A percentile compares a stretch with the other conserved stretches of the same genome.
Conservation (phyloP, 1,140 invertebrate species). For the Batillaria attramentaria region DNA sequence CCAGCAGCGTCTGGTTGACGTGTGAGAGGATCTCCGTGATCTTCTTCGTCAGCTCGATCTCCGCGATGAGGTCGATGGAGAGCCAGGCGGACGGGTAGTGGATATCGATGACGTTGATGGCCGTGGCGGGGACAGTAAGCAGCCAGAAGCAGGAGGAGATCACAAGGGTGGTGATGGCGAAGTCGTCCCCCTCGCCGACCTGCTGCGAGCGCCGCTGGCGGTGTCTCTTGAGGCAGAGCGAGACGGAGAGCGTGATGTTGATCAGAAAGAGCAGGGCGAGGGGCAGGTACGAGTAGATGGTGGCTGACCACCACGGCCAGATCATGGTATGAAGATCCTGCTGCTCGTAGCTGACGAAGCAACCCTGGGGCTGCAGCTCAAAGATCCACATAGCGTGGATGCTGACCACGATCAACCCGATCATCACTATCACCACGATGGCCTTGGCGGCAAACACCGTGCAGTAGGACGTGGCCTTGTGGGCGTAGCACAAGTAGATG, state of each 20-base stretch:
- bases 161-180: constrained; percentile 52
- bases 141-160: constrained; percentile 58
- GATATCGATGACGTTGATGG: constrained; percentile 59
- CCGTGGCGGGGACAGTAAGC: constrained; percentile 60
- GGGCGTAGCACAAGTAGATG: constrained; percentile 57
- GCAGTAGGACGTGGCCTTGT: constrained; percentile 54
- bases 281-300: constrained; percentile 63
- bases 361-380: constrained; percentile 58
- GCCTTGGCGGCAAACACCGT: constrained; percentile 64
- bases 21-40: constrained; percentile 43
- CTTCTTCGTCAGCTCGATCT: constrained; percentile 47
- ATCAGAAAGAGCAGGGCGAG: constrained; percentile 56
- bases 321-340: constrained; percentile 59
- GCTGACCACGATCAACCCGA: constrained; percentile 62
- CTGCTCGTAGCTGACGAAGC: constrained; percentile 51
- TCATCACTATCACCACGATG: constrained; percentile 55
- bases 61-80: constrained; percentile 38
- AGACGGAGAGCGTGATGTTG: constrained; percentile 54
- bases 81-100: constrained; percentile 55
- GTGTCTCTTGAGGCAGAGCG: constrained; percentile 54
- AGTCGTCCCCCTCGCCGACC: constrained; percentile 27
- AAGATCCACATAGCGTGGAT: constrained; percentile 68
- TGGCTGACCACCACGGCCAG: constrained; percentile 66
- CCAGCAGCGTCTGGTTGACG: constrained; percentile 36
- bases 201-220: constrained; percentile 3